Base-by-base conservation (phyloP, 2,797 vertebrate species). In the Argyrosomus regius region DNA sequence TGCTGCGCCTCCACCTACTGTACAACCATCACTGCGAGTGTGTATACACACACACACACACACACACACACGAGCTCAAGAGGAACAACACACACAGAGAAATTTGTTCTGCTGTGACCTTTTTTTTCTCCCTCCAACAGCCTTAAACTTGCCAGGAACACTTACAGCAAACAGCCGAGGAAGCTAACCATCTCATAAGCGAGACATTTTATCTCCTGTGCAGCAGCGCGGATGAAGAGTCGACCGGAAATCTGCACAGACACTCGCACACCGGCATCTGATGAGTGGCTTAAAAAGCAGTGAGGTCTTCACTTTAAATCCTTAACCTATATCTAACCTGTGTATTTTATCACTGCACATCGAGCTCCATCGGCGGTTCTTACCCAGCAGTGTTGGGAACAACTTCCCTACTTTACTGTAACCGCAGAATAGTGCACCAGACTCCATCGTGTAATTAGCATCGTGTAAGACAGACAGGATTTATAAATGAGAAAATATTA, bases 61-160 rank as follows among this genome's bases (percentile, higher is more conserved):
- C 12, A 70, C 53, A 53, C 35, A 35, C 12, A 70, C 53, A 53
- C 2, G 6, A 46, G 45, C 31, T 31, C 39, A 16, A 54, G 16
- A 43, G 7, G 20, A 72, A 43, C 53, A 50, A 24, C 63, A 50
- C 28, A 28, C 28, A 65, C 20, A 61, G 39, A 70, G 8, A 48
- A n/a, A 81, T 57, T 54, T 45, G 57, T 43, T 57, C 41, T 3
- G 14, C 14, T 17, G 35, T 53, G 45, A 83, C 67, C 57, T 79
- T 72, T 72, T 72, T 68, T 75, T 52, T 63, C 1, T 39, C 35
- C 31, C 8, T 39, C 35, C 35, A 80, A 63, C 67, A 69, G 48
- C 58, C 68, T 68, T 59, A 60, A 72, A 76, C 68, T 59, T 18
- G 58, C 46, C 73, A 84, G 39, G 12, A 72, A 72, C 39, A 53